Evolutionary conservation across 2,888 invertebrate genomes (phyloP).

Genomic region (Ectemnius continuus): DNA sequence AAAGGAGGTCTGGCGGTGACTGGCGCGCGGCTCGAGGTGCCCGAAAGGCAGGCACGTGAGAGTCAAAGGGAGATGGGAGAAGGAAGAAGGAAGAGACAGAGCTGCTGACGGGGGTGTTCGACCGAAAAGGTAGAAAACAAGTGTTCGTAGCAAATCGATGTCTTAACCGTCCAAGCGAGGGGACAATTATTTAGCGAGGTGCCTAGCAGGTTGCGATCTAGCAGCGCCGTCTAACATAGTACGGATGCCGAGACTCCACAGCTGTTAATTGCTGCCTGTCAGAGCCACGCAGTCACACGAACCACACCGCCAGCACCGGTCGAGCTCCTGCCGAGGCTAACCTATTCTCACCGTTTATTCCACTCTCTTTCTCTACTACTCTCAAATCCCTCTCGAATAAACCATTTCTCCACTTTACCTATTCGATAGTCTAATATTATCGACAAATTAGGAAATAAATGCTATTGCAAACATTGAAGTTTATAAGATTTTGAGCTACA

Average conservation of each 20-base stretch:
- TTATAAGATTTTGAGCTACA: too few species aligned
- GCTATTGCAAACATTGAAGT: too few species aligned
- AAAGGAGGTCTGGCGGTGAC: slow-evolving; percentile 71
- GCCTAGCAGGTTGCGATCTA: slow-evolving; percentile 59
- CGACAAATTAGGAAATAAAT: too few species aligned
- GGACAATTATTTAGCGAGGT: slow-evolving; percentile 75
- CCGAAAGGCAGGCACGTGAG: slow-evolving; percentile 43
- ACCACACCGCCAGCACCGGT: slow-evolving; percentile 42
- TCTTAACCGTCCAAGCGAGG: slow-evolving; percentile 71
- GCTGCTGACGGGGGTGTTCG: slow-evolving; percentile 46
- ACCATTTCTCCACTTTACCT: slow-evolving; percentile 23
- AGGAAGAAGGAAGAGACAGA: slow-evolving; percentile 40
- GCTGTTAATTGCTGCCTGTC: slow-evolving; percentile 78
- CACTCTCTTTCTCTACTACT: slow-evolving; percentile 48
- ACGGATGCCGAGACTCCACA: slow-evolving; percentile 71
- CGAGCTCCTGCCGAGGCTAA: slow-evolving; percentile 52
- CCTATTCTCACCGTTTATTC: slow-evolving; percentile 37
- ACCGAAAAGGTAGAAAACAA: slow-evolving; percentile 45
- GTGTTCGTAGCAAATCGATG: slow-evolving; percentile 66
- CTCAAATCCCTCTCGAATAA: slow-evolving; percentile 51
- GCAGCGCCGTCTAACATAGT: slow-evolving; percentile 30
- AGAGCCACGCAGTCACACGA: slow-evolving; percentile 72
- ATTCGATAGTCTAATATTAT: too few species aligned
- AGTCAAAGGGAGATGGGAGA: slow-evolving; percentile 53
- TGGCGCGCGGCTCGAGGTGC: slow-evolving; percentile 46